These are phyloP conservation scores for Hephaestus fuliginosus DNA, from an alignment of 2,797 vertebrate species.

Conservation along the genomic window DNA sequence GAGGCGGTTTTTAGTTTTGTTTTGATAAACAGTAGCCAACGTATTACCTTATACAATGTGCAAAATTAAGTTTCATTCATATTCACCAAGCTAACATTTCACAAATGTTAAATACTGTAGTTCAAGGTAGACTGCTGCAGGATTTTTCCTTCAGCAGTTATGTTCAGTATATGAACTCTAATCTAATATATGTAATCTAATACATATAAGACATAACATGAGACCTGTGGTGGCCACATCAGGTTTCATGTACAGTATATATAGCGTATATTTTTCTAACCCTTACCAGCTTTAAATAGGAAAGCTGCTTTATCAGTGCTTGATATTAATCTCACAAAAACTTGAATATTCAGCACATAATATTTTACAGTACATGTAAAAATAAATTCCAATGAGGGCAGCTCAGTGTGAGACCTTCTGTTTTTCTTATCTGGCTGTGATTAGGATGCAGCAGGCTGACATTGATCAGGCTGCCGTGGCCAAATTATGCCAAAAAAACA, in stretches of 20 bases:
- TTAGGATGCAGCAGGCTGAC: slow-evolving; percentile 49
- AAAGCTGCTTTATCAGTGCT: slow-evolving; percentile 5
- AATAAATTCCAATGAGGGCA: slow-evolving; percentile 15
- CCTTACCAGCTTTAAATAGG: slow-evolving; percentile 1
- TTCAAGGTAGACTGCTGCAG: background rate
- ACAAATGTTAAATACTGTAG: slow-evolving; percentile 5
- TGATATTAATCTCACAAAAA: slow-evolving; percentile 26
- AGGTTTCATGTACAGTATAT: slow-evolving; percentile 17
- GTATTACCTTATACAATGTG: slow-evolving; percentile 48
- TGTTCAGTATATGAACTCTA: slow-evolving; percentile 23
- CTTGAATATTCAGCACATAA: slow-evolving; percentile 1
- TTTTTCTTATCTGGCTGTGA: slow-evolving; percentile 60
- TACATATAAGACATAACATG: slow-evolving; percentile 37
- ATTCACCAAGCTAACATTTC: slow-evolving; percentile 20
- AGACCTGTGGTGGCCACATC: slow-evolving; percentile 6
- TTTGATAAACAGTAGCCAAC: slow-evolving; percentile 49
- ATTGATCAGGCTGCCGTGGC: slow-evolving; percentile 50
- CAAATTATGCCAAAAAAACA: slow-evolving; percentile 46
- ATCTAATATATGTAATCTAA: slow-evolving; percentile 50
- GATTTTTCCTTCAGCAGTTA: slow-evolving; percentile 4
- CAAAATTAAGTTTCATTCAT: slow-evolving; percentile 43
- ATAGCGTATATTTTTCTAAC: slow-evolving; percentile 35
- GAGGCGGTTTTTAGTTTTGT: slow-evolving; percentile 44
- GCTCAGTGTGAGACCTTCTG: slow-evolving; percentile 22
- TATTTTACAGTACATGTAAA: background rate